Evolutionary conservation across 2,113 vertebrate genomes (phyloP), one percentile per base, ranked within the genome.

Genomic region (Tachysurus fulvidraco): DNA sequence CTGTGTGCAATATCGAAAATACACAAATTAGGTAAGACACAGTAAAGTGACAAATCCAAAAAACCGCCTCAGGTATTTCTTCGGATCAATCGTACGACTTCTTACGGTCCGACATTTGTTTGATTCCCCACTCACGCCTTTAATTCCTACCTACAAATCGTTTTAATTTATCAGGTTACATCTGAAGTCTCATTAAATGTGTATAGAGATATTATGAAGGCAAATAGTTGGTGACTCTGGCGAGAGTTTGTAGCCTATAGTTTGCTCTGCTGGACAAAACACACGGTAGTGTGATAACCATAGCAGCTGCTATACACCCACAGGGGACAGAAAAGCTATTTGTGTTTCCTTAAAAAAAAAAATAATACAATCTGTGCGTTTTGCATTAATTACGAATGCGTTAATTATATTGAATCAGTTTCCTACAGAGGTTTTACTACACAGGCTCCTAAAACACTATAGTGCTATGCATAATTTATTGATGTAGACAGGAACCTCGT

Each of bases 401-500:
- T 13, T 25, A 12, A 77, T 54, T 77, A n/a, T 78, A 10, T 78
- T 55, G 28, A 30, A 28, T 55, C 52, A 2, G 17, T 44, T 73
- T 73, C 17, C 44, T 9, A 74, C 21, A 50, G 71, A 74, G 11
- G n/a, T 10, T 28, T 59, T 28, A 28, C 76, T 19, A 25, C 50
- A 30, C 52, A 55, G 25, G 52, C n/a, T 30, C 9, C 8, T 36
- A 4, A 59, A 36, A 59, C 52, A 11, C 28, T 80, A 5, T 25
- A 7, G 9, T 57, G n/a, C 8, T 79, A 23, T 80, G 30, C 17
- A 74, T 73, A 55, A 73, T 46, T 23, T 74, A 41, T 60, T 76
- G 84, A 67, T 67, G 41, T 77, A 14, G 57, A 67, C 84, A 80
- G 76, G 62, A 50, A 64, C 4, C 59, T 67, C 7, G 65, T 78